These are phyloP conservation scores for Cremastinae sp. DNA, from an alignment of 2,888 invertebrate species.

Conservation along the genomic window DNA sequence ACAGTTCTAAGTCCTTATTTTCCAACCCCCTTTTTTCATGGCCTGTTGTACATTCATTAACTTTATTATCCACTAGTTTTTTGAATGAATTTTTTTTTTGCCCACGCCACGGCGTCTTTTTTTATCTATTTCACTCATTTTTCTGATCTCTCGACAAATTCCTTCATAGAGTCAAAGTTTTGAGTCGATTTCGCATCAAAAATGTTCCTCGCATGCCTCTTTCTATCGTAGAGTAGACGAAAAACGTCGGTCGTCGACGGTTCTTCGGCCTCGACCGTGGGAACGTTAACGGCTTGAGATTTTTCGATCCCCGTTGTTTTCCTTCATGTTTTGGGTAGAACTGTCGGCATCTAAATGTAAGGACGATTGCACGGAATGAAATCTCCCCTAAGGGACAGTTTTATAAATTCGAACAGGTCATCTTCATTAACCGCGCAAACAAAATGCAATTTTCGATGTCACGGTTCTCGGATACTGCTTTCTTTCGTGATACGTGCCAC, in stretches of 20 bases:
- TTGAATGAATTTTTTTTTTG: conserved; percentile 8
- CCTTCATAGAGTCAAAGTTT: no score
- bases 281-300: conserved; percentile 14
- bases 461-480: conserved; percentile 64
- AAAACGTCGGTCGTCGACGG: conserved; percentile 21
- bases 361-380: conserved; percentile 75
- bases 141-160: no score
- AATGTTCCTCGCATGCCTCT: not conserved
- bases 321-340: conserved; percentile 67
- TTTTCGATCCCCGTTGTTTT: conserved; percentile 54
- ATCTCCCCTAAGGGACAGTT: conserved; percentile 79
- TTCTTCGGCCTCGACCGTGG: not conserved
- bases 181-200: no score
- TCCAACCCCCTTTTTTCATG: conserved; percentile 39
- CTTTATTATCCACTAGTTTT: conserved; percentile 23
- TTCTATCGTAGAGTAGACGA: conserved; percentile 36
- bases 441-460: conserved; percentile 67
- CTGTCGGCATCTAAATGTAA: conserved; percentile 77
- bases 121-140: not conserved
- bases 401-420: conserved; percentile 66
- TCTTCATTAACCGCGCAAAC: conserved; percentile 64
- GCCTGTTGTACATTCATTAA: conserved; percentile 34
- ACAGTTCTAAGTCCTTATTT: conserved; percentile 69
- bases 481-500: conserved; percentile 67
- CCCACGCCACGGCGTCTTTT: not conserved